A percentile compares a stretch with the other conserved stretches of the same genome.
These are phyloP conservation scores for Lerista edwardsae DNA, from an alignment of 2,797 vertebrate genomes.

Conservation along the genomic window DNA sequence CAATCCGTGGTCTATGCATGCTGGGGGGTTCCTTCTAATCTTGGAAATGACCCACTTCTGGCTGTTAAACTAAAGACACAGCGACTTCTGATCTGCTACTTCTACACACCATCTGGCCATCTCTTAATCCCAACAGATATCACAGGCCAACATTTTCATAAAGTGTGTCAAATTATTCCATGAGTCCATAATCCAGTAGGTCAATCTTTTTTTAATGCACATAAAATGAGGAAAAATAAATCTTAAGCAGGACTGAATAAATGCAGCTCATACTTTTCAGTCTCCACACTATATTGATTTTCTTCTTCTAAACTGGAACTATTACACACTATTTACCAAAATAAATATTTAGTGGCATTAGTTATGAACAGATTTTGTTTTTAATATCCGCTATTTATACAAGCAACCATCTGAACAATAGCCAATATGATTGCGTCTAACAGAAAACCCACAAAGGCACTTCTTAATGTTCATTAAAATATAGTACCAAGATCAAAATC, in stretches of 20 bases:
- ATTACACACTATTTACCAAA: slow-evolving; percentile 3
- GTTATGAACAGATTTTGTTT: slow-evolving; percentile 25
- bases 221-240: not conserved
- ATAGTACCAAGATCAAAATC: slow-evolving; percentile 16
- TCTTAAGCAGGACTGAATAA: not conserved
- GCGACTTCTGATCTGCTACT: slow-evolving; percentile 12
- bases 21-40: no score
- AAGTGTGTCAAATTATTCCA: slow-evolving; percentile 41
- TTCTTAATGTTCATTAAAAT: slow-evolving; percentile 13
- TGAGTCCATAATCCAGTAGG: slow-evolving; percentile 15
- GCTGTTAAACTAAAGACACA: slow-evolving; percentile 5
- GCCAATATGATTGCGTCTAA: not conserved
- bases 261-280: not conserved
- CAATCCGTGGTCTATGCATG: no score
- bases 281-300: not conserved
- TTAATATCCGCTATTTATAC: slow-evolving; percentile 47
- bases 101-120: slow-evolving; percentile 29
- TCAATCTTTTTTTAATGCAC: slow-evolving; percentile 1
- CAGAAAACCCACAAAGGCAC: not conserved
- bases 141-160: slow-evolving; percentile 12
- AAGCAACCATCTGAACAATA: slow-evolving; percentile 26
- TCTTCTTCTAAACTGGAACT: not conserved
- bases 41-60: no score
- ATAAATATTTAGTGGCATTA: slow-evolving; percentile 1
- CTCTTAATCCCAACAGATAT: slow-evolving; percentile 20